Conservation (phyloP, 1,140 invertebrate species). For the Lepidurus packardi region DNA sequence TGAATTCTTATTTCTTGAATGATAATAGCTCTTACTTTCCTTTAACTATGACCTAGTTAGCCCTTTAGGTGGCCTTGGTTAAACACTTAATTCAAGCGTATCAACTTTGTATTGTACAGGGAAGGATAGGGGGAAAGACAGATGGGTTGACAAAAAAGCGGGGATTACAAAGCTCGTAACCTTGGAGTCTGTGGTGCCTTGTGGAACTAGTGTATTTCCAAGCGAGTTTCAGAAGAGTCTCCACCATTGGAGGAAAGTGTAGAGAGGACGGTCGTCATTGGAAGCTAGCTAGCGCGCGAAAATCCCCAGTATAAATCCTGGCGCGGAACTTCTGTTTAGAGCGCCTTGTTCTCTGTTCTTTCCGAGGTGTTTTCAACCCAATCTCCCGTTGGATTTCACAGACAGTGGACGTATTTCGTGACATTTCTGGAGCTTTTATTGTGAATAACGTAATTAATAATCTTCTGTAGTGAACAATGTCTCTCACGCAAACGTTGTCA, state of each 20-base stretch:
- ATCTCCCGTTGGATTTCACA: background rate
- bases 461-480: background rate
- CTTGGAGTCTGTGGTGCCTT: background rate
- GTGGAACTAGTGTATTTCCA: background rate
- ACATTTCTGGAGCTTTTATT: background rate
- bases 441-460: background rate
- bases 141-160: too few relatives aligned
- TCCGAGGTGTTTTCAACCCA: background rate
- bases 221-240: background rate
- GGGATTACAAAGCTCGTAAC: background rate
- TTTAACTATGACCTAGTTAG: too few relatives aligned
- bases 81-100: too few relatives aligned
- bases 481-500: background rate
- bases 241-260: background rate
- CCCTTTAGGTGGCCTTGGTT: too few relatives aligned
- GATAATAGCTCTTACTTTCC: too few relatives aligned
- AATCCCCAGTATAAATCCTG: background rate
- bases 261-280: background rate
- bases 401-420: background rate
- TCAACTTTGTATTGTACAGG: too few relatives aligned
- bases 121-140: too few relatives aligned
- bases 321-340: background rate
- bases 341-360: background rate
- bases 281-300: background rate
- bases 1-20: too few relatives aligned